Percentiles rank a stretch among this genome's conserved stretches.
These are phyloP conservation scores for Moxostoma hubbsi DNA, from an alignment of 2,797 vertebrate species.

Conservation along the genomic window DNA sequence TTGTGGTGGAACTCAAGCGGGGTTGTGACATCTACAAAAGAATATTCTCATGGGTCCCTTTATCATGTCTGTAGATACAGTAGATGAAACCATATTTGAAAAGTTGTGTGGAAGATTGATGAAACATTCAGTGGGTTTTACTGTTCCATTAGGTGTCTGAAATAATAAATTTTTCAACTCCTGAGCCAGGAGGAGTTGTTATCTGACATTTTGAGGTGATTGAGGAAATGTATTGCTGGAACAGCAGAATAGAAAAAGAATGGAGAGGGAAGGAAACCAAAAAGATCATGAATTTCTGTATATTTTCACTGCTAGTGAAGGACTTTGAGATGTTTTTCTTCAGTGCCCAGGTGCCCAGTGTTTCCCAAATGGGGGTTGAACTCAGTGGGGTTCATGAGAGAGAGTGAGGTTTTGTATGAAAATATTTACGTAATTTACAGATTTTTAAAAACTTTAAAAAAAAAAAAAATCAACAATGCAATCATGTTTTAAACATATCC, in stretches of 20 bases:
- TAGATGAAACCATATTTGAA: background rate
- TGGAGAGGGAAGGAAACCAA: background rate
- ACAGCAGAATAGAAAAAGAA: conserved; percentile 5
- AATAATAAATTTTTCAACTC: conserved; percentile 23
- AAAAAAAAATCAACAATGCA: too few species aligned
- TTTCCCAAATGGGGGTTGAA: too few species aligned
- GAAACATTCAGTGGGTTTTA: conserved; percentile 23
- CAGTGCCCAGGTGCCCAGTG: background rate
- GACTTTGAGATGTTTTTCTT: background rate
- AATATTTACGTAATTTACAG: too few species aligned
- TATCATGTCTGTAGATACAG: background rate
- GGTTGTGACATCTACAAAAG: background rate
- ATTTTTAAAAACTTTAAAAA: too few species aligned
- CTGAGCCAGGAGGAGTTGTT: conserved; percentile 24
- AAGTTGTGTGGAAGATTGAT: background rate
- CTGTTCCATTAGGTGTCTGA: conserved; percentile 21
- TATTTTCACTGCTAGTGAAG: background rate
- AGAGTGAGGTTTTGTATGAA: too few species aligned
- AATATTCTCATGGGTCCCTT: background rate
- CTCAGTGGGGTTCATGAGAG: too few species aligned
- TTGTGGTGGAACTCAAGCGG: background rate
- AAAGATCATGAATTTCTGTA: conserved; percentile 4
- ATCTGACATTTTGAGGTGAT: conserved; percentile 48
- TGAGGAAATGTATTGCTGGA: conserved; percentile 9
- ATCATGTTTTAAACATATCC: too few species aligned